These are phyloP conservation scores for Ophthalmolycus amberensis DNA, from an alignment of 2,113 vertebrate species.

Conservation along the genomic window DNA sequence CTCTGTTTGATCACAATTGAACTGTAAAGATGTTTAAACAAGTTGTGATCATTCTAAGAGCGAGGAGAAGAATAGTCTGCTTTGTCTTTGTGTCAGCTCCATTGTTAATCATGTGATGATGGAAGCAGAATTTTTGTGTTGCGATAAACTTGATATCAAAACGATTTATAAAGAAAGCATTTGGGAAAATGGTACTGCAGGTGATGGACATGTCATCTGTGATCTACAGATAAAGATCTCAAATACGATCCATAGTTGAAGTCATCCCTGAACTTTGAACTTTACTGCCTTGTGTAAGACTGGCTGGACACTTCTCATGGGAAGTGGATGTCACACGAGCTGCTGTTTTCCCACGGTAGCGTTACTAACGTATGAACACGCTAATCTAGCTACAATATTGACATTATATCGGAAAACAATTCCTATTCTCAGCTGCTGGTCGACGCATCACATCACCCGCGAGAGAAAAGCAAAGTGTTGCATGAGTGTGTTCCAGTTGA, in stretches of 20 bases:
- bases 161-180: background rate
- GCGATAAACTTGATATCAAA: background rate
- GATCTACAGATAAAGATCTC: constrained; percentile 6
- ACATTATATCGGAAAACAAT: constrained; percentile 20
- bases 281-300: constrained; percentile 34
- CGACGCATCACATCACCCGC: constrained; percentile 21
- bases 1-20: constrained; percentile 4
- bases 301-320: constrained; percentile 28
- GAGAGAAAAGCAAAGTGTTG: constrained; percentile 28
- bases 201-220: background rate
- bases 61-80: constrained; percentile 1
- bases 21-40: constrained; percentile 1
- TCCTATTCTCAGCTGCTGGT: constrained; percentile 3
- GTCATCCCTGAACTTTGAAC: background rate
- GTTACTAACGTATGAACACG: background rate
- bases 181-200: background rate
- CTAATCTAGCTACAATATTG: constrained; percentile 43
- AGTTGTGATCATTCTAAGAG: background rate
- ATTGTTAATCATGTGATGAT: background rate
- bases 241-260: constrained; percentile 31
- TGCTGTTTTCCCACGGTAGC: constrained; percentile 60
- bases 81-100: constrained; percentile 1
- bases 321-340: constrained; percentile 30
- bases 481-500: constrained; percentile 47
- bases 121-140: background rate